These are phyloP conservation scores for Poeciliopsis gracilis DNA, from an alignment of 2,797 vertebrate genomes.

Conservation along the genomic window DNA sequence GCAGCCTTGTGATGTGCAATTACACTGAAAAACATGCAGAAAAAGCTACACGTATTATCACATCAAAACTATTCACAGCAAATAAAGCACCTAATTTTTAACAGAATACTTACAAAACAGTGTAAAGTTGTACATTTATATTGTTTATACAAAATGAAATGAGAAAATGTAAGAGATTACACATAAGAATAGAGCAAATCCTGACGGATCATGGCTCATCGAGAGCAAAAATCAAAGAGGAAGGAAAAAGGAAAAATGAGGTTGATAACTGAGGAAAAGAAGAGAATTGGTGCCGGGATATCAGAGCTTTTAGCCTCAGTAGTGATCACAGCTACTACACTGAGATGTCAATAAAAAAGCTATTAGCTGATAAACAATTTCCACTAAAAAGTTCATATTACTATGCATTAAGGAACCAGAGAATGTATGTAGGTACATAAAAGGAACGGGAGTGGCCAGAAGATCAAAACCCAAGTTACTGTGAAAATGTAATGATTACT, in stretches of 20 bases:
- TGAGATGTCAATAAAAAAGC: slow-evolving; percentile 67
- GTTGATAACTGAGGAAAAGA: slow-evolving; percentile 27
- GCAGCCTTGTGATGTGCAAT: background rate
- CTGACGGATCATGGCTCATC: slow-evolving; percentile 4
- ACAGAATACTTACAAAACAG: background rate
- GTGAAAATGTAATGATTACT: background rate
- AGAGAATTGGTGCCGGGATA: slow-evolving; percentile 46
- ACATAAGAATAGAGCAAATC: slow-evolving; percentile 16
- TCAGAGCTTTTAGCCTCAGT: slow-evolving; percentile 26
- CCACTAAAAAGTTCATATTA: slow-evolving; percentile 54
- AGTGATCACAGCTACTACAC: slow-evolving; percentile 54
- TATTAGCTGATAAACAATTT: slow-evolving; percentile 68
- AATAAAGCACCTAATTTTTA: background rate
- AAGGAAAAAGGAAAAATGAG: slow-evolving; percentile 18
- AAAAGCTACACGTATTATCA: background rate
- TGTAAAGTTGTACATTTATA: background rate
- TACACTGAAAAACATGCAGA: background rate
- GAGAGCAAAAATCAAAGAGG: slow-evolving; percentile 20
- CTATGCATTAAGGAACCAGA: slow-evolving; percentile 35
- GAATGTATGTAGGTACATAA: slow-evolving; percentile 41
- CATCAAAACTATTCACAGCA: background rate
- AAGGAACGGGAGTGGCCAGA: slow-evolving; percentile 36
- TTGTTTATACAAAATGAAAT: slow-evolving; percentile 7
- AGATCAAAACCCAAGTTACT: slow-evolving; percentile 49
- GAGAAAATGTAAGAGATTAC: background rate